Evolutionary conservation across 2,888 invertebrate species (phyloP).

Genomic region (Heliconius erato): DNA sequence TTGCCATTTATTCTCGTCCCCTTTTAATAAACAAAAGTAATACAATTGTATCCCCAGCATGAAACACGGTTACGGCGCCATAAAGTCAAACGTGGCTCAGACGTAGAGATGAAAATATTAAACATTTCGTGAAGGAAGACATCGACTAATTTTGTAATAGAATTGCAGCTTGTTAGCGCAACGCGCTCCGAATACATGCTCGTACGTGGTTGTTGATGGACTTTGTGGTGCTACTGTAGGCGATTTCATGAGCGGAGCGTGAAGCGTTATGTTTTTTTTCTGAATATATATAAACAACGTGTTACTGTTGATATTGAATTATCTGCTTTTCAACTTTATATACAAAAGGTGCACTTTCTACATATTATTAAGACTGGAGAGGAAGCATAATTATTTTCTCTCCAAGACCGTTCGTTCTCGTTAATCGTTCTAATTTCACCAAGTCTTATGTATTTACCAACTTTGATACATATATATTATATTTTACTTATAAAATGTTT

Average conservation of each 20-base stretch:
- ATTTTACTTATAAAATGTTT: conserved; percentile 38
- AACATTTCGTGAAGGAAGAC: conserved; percentile 66
- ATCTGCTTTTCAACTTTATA: not conserved
- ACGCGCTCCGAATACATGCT: conserved; percentile 75
- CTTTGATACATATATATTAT: not conserved
- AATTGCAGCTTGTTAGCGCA: conserved; percentile 81
- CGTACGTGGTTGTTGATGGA: conserved; percentile 66
- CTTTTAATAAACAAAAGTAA: conserved; percentile 39
- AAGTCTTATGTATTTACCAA: not conserved
- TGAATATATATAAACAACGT: not conserved
- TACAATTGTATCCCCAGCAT: conserved; percentile 36
- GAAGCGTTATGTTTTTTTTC: not conserved
- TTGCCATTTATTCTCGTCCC: conserved; percentile 26
- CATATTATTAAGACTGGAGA: not conserved
- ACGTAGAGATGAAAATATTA: conserved; percentile 59
- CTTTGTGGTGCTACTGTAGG: conserved; percentile 54
- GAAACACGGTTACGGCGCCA: conserved; percentile 43
- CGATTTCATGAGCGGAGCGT: conserved; percentile 49
- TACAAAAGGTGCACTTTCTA: not conserved
- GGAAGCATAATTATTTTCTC: not conserved
- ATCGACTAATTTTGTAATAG: conserved; percentile 79
- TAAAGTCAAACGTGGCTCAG: conserved; percentile 43
- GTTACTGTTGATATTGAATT: not conserved
- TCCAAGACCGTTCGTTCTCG: not conserved
- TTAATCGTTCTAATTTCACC: not conserved